Evolutionary conservation across 1,140 invertebrate genomes (phyloP), one percentile per base, ranked within the genome.

Genomic region (Ostrea denselamellosa): DNA sequence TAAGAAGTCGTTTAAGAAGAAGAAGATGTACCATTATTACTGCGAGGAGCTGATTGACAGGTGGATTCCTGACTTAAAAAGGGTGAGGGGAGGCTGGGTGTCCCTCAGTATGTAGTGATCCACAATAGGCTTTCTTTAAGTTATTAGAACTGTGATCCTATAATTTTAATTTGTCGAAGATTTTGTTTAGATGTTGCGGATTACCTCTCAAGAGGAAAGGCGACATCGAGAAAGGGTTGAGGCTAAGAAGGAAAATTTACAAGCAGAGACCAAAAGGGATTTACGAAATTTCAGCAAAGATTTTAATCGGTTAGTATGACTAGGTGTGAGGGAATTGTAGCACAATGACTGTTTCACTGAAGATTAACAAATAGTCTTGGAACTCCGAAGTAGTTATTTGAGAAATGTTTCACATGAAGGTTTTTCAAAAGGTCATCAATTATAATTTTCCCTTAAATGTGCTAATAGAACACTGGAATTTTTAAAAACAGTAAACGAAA

Each of bases 31-130:
- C 68, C 68, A 25, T 3, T 77, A 77, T 34, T 34, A 77, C 22
- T 77, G 68, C 14, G 68, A 77, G 25, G 68, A 77, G 25, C 14
- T 77, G 68, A 77, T 77, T 77, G 68, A 77, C 12, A 77, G 28
- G 28, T 77, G 68, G 68, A 77, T 77, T 28, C 68, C 68, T 28
- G 68, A 77, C 68, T 25, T 77, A 14, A 77, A 77, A 77, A 77
- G 68, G 68, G 68, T 77, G 14, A 44, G 34, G 34, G 34, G 34
- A 44, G 34, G 5, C 34, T 44, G 34, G 34, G 2, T 44, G 34
- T 44, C 34, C 34, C 34, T 44, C n/a, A 14, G 56, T 62, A 19
- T 62, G 17, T 17, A 62, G 19, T 19, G 14, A 62, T 62, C 19
- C 17, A 62, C 14, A 62, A 44, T 5, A 44, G 34, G 5, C 5